Evolutionary conservation across 1,140 invertebrate genomes (phyloP), one percentile per base, ranked within the genome.

Genomic region (Hycleus cichorii): DNA sequence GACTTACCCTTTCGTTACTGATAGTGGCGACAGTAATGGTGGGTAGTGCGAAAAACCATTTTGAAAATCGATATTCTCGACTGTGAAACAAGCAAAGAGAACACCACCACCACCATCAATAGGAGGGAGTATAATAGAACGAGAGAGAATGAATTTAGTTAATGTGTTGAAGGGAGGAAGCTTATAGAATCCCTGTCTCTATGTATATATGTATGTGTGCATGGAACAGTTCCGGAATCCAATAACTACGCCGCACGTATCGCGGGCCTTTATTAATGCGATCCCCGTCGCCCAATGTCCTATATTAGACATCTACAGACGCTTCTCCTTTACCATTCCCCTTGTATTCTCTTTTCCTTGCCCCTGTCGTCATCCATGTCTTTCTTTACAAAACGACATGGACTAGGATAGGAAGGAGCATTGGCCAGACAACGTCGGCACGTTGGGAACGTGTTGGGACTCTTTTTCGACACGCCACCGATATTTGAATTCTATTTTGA

Each of bases 181-280:
- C 18, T 18, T 18, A 18, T 18, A 18, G 18, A 49, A 57, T 57
- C 55, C 55, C 55, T 57, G 55, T 18, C 18, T 18, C 18, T 18
- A 18, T n/a, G n/a, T n/a, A n/a, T n/a, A n/a, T 18, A 18, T 57
- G 32, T 7, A 32, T 18, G 18, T 18, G 9, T 10, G 55, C 47
- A 57, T 39, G 48, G 48, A 57, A 57, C 47, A 43, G 55, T 46
- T 57, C 55, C 47, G 55, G 55, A 57, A 57, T 57, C 55, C 55
- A 57, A 57, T 57, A 57, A 57, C 55, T 57, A 57, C 55, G 55
- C 55, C 55, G 55, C 55, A 57, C 55, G 55, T 57, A 57, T 57
- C 55, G 55, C 55, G 47, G 47, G 47, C 55, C 55, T 57, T 57
- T 57, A 57, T 57, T 57, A 57, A 57, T 57, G 55, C 48, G 55